These are phyloP conservation scores for Sarcophaga carnaria DNA, from an alignment of 2,888 invertebrate species.

Conservation along the genomic window DNA sequence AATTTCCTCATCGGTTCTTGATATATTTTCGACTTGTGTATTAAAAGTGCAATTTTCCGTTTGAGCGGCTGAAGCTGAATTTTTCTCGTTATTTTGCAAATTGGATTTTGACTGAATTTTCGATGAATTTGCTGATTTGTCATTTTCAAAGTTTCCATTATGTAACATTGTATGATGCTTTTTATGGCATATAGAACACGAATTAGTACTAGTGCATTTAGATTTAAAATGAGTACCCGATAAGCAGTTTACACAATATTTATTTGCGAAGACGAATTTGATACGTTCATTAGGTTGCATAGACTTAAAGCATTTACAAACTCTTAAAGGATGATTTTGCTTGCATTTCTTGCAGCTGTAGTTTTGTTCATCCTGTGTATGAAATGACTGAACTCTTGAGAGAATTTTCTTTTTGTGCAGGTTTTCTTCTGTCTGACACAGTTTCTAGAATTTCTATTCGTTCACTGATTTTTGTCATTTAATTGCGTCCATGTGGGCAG, in stretches of 20 bases:
- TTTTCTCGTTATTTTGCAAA: neutral
- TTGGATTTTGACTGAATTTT: neutral
- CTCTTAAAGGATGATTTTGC: constrained; percentile 12
- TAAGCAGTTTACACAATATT: constrained; percentile 29
- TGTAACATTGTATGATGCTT: constrained; percentile 14
- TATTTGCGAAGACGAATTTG: constrained; percentile 25
- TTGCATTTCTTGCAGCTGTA: constrained; percentile 19
- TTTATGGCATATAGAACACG: neutral
- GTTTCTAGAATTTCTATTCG: constrained; percentile 18
- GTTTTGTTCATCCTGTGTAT: neutral
- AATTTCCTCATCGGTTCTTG: too few relatives aligned
- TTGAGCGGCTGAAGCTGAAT: neutral
- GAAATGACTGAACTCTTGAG: neutral
- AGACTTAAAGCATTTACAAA: constrained; percentile 12
- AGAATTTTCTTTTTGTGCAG: neutral
- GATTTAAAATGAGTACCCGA: neutral
- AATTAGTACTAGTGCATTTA: too few relatives aligned
- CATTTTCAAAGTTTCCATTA: neutral
- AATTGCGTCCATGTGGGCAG: constrained; percentile 7
- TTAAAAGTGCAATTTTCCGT: neutral
- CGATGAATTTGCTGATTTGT: neutral
- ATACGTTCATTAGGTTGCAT: neutral
- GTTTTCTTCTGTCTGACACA: neutral
- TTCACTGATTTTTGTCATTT: neutral
- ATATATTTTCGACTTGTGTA: too few relatives aligned